Evolutionary conservation across 23 tunicate species (phyloP), one percentile per base, ranked within the genome.

Genomic region (Oikopleura vanhoeffeni): DNA sequence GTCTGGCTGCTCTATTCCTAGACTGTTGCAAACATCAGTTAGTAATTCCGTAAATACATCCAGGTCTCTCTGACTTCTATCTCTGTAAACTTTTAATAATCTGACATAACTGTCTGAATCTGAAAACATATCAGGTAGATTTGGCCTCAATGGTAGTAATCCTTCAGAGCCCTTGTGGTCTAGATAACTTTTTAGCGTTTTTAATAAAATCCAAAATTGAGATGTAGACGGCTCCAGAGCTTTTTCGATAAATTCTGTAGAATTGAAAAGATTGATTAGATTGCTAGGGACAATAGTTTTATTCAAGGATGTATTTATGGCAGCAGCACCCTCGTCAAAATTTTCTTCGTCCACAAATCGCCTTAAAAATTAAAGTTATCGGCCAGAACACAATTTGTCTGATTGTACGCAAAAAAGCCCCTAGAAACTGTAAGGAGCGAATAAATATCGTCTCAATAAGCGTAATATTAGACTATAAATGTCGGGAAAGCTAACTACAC

Each of bases 81-180:
- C 86, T 57, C 86, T 87, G 85, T 95, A 95, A 32, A 95, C 86
- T 32, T 87, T 87, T 79, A 88, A 91, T 77, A 95, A 71, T 57
- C 84, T 84, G n/a, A 95, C 85, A 71, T 90, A 95, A 27, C 88
- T 71, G 40, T 95, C 91, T 28, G 99, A 95, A 67, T 95, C 99
- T 0, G 99, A 90, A 76, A 90, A 83, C 99, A 95, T 95, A 83
- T 95, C 99, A 0, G 99, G 99, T 0, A 95, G 57, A 1, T 88
- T 84, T 35, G 91, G 91, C 1, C 89, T 83, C 1, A 90, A 84
- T 0, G 99, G 99, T 13, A 95, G 85, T 13, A 49, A 49, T 49
- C 64, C 64, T 49, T 49, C 64, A 13, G 64, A 49, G 24, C 24
- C 64, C 64, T 13, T 13, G 24, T 49, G 64, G 13, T 49, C 64